Evolutionary conservation across 2,888 invertebrate species (phyloP).

Genomic region (Gortyna flavago): DNA sequence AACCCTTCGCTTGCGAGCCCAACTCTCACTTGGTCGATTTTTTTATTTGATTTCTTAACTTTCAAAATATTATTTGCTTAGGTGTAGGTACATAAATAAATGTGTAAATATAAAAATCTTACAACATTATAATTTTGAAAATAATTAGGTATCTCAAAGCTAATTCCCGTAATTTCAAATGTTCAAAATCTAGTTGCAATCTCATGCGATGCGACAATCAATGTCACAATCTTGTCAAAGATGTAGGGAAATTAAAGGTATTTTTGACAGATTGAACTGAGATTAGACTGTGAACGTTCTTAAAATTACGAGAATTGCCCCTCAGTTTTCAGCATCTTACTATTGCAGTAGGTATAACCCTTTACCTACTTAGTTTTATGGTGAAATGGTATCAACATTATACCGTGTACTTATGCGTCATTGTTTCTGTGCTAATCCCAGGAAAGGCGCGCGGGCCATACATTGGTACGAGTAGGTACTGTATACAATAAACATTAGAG

Average conservation of each 20-base stretch:
- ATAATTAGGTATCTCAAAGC: not conserved
- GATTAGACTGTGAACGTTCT: not conserved
- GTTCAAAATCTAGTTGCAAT: not conserved
- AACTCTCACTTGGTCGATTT: too few relatives aligned
- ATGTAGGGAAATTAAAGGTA: not conserved
- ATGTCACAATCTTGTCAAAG: not conserved
- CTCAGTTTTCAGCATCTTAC: not conserved
- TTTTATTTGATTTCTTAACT: not conserved
- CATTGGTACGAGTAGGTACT: conserved; percentile 1
- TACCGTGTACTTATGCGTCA: conserved; percentile 6
- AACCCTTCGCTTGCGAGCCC: too few relatives aligned
- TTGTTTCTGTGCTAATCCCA: conserved; percentile 23
- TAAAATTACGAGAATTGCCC: not conserved
- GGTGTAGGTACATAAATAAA: not conserved
- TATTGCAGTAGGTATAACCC: not conserved
- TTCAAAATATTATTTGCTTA: not conserved
- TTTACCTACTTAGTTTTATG: conserved; percentile 2
- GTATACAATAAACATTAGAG: conserved; percentile 35
- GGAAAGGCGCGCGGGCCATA: not conserved
- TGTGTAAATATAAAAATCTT: not conserved
- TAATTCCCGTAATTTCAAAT: not conserved
- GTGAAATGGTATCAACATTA: not conserved
- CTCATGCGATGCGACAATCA: not conserved
- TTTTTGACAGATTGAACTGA: not conserved
- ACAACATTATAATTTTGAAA: not conserved